Conservation (phyloP, 2,113 vertebrate genomes). For the Cyprinodon brontotheroides region DNA sequence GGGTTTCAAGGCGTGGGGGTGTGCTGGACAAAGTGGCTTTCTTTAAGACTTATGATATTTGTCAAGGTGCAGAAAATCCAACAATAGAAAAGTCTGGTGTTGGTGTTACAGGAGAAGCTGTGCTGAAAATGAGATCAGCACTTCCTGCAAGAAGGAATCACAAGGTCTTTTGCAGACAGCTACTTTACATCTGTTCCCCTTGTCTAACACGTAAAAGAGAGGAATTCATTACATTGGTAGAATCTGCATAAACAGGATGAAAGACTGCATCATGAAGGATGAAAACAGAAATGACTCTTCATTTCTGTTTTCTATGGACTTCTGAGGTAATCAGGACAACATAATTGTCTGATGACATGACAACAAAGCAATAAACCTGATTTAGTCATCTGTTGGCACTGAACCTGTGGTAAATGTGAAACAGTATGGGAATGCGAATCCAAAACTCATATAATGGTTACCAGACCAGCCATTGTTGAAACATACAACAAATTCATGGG, state of each 20-base stretch:
- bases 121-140: constrained; percentile 18
- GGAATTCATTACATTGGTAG: constrained; percentile 11
- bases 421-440: no score
- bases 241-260: constrained; percentile 4
- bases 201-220: background rate
- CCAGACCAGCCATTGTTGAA: background rate
- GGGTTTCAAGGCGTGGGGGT: background rate
- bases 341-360: background rate
- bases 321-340: constrained; percentile 4
- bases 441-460: no score
- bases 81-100: background rate
- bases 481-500: no score
- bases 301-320: constrained; percentile 25
- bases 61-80: constrained; percentile 16
- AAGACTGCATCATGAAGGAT: constrained; percentile 11
- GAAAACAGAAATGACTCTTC: constrained; percentile 5
- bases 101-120: constrained; percentile 9
- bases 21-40: constrained; percentile 1
- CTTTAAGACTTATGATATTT: constrained; percentile 10
- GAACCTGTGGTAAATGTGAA: background rate
- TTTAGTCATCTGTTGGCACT: background rate
- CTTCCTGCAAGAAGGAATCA: constrained; percentile 6
- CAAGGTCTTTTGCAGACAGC: constrained; percentile 13
- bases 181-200: constrained; percentile 5
- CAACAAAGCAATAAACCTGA: constrained; percentile 19